Conservation (phyloP, 2,888 invertebrate species). For the Molorchus minor region DNA sequence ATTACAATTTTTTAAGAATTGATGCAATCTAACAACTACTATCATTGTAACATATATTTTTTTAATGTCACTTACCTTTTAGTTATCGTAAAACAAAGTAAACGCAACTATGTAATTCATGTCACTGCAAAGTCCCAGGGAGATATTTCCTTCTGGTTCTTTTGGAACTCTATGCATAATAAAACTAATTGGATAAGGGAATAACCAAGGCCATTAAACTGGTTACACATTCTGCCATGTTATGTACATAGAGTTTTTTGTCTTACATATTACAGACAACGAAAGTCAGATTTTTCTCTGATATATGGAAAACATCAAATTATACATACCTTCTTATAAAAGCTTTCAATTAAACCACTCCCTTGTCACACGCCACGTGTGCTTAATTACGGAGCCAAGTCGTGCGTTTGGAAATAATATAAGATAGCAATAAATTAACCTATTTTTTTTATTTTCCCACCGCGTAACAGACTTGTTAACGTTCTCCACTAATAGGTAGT, state of each 20-base stretch:
- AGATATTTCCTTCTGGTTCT: too few relatives aligned
- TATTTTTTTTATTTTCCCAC: slow-evolving; percentile 2
- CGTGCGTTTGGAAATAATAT: slow-evolving; percentile 11
- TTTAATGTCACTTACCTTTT: too few relatives aligned
- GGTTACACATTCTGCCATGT: not conserved
- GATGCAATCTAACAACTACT: too few relatives aligned
- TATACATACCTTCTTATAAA: slow-evolving; percentile 2
- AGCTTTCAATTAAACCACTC: slow-evolving; percentile 5
- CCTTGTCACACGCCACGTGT: slow-evolving; percentile 8
- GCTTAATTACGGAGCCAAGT: slow-evolving; percentile 12
- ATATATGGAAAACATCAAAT: not conserved
- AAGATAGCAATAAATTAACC: slow-evolving; percentile 11
- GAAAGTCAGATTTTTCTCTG: slow-evolving; percentile 6
- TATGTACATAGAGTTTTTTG: not conserved
- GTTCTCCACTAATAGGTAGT: slow-evolving; percentile 9
- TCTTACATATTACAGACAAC: not conserved
- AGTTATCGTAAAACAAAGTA: too few relatives aligned
- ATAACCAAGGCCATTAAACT: too few relatives aligned
- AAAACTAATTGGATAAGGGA: too few relatives aligned
- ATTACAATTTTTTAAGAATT: too few relatives aligned
- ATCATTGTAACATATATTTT: too few relatives aligned
- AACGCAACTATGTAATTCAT: too few relatives aligned
- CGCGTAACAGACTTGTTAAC: not conserved
- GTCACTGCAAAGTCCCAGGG: too few relatives aligned
- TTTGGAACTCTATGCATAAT: too few relatives aligned